These are phyloP conservation scores for Pygmarrhopalites habei DNA, from an alignment of 1,140 invertebrate genomes.

Conservation along the genomic window DNA sequence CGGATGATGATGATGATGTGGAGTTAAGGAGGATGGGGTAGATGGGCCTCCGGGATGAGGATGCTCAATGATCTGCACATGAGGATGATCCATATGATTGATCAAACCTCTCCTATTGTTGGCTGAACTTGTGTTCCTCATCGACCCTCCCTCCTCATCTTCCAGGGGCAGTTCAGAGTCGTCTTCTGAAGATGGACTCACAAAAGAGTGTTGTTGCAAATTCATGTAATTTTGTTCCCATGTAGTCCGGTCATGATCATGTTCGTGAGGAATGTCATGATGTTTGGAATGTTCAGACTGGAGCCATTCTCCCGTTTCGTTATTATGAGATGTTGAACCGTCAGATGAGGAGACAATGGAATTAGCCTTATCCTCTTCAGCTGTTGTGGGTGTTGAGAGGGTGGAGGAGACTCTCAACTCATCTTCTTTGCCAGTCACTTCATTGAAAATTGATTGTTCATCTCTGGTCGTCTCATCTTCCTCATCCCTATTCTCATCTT, in stretches of 20 bases:
- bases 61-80: neutral
- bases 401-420: no score
- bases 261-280: slow-evolving; percentile 14
- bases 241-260: slow-evolving; percentile 2
- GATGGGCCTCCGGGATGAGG: no score
- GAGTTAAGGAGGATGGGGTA: no score
- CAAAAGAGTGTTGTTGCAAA: slow-evolving; percentile 31
- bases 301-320: slow-evolving; percentile 26
- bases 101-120: neutral
- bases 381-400: neutral
- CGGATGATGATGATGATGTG: no score
- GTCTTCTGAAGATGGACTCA: neutral
- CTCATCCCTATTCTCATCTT: no score
- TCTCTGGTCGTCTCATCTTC: no score
- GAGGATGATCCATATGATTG: neutral
- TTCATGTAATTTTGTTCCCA: slow-evolving; percentile 39
- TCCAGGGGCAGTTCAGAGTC: neutral
- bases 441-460: no score
- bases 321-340: neutral
- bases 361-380: no score
- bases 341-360: no score
- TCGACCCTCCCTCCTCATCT: no score
- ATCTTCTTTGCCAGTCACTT: no score
- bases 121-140: neutral
- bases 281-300: slow-evolving; percentile 23